Evolutionary conservation across 2,888 invertebrate genomes (phyloP), one percentile per base, ranked within the genome.

Genomic region (Caenorhabditis sp.): DNA sequence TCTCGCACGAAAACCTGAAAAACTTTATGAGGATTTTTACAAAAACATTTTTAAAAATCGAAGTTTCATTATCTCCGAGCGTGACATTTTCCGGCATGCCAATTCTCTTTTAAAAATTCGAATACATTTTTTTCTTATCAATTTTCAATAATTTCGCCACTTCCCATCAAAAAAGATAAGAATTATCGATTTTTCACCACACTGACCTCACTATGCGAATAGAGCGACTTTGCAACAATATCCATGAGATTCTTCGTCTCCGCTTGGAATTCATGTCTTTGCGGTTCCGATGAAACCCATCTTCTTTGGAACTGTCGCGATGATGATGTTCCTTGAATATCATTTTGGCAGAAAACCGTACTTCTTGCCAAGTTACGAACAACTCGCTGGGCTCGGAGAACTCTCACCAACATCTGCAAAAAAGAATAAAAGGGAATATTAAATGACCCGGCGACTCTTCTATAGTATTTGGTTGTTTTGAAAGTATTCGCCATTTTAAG

Each of bases 191-290:
- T 27, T 57, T 57, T 27, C 21, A 53, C 17, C 3, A 8, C 4
- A 53, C 67, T 86, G 88, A 93, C 93, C 91, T 97, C 97, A 89
- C 95, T 96, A 84, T 97, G 96, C 0, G 97, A 97, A 89, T 97
- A 97, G 49, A 97, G 90, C 0, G 97, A 97, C 87, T 94, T 93
- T 0, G 97, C 97, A 0, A 97, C 97, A 89, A 97, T 97, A 88
- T 97, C 95, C 59, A 97, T 89, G 51, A 97, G 89, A 93, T 95
- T 95, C 74, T 93, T 91, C 0, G 97, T 97, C 90, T 97, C 97
- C 0, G 97, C 97, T 89, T 97, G 95, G 88, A 97, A 97, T 88
- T 96, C 95, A 89, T 93, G 93, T 87, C 92, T 93, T 57, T 90
- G 90, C 23, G 72, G 58, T 10, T 67, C 62, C 21, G 72, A 72